Evolutionary conservation across 2,888 invertebrate genomes (phyloP), one percentile per base, ranked within the genome.

Genomic region (Papilio protenor): DNA sequence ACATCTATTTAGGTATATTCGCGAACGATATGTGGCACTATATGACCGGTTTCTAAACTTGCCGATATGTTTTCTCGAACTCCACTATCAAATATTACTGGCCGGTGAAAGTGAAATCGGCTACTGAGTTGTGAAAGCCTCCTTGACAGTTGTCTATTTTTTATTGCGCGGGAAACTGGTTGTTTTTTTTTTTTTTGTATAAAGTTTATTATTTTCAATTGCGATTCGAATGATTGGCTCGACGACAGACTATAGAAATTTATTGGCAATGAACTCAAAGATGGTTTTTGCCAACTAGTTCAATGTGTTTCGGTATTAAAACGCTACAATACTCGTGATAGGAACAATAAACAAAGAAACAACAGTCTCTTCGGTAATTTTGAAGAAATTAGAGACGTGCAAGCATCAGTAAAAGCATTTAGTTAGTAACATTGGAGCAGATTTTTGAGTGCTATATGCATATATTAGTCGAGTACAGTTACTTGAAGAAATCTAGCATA

Each of bases 91-190:
- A 89, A 87, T 83, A 86, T 89, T 86, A 90, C 90, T 89, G 85
- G 83, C 82, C 81, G 86, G 87, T 85, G 90, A 92, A 92, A 94
- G 94, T 93, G 92, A 94, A 92, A 90, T 87, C 89, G 83, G 82
- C 84, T 82, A 85, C 84, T 88, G 88, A 89, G 89, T 86, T 90
- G 94, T 92, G 94, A 94, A 94, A 94, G 94, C 91, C 83, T 85
- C 80, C 83, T 83, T 87, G 86, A 88, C 89, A 86, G 92, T 92
- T 94, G 92, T 91, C 91, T 92, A 92, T 93, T 92, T 92, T 92
- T 86, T 87, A 90, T 90, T 88, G 81, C 77, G 78, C 70, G 75
- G 49, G 23, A 61, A 49, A 77, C 80, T 76, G 78, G 80, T 83
- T 81, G 64, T 18, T 66, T 66, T 66, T 74, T 66, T 66, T 66